These are phyloP conservation scores for Amiota minor DNA, from an alignment of 2,888 invertebrate species.

Conservation along the genomic window DNA sequence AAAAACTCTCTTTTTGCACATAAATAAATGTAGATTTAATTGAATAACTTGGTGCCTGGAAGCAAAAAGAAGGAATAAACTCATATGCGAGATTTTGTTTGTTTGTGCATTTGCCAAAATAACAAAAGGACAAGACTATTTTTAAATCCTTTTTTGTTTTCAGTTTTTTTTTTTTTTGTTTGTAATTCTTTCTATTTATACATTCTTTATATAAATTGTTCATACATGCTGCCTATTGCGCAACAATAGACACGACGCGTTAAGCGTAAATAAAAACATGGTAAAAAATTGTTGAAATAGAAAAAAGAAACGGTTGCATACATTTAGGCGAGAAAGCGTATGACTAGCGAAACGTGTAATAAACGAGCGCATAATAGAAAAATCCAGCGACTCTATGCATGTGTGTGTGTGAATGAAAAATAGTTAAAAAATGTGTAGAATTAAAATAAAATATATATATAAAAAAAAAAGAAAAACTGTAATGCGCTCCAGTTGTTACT, in stretches of 20 bases:
- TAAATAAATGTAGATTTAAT: constrained; percentile 13
- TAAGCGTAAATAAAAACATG: not conserved
- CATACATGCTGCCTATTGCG: constrained; percentile 39
- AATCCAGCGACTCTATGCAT: constrained; percentile 39
- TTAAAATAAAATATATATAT: constrained; percentile 30
- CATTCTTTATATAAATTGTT: constrained; percentile 45
- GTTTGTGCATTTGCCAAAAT: constrained; percentile 22
- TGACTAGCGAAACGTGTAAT: constrained; percentile 52
- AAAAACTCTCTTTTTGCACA: too few species aligned
- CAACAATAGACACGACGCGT: constrained; percentile 17
- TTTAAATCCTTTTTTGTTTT: constrained; percentile 26
- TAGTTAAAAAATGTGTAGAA: not conserved
- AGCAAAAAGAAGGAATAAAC: too few species aligned
- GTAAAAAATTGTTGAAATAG: constrained; percentile 2
- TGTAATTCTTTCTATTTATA: constrained; percentile 16
- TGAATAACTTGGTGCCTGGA: not conserved
- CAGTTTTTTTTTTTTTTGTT: not conserved
- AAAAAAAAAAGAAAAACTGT: constrained; percentile 58
- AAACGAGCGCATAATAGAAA: constrained; percentile 67
- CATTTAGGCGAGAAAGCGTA: constrained; percentile 47
- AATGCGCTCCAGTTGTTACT: constrained; percentile 61
- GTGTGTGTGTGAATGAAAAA: constrained; percentile 24
- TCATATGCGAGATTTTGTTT: not conserved
- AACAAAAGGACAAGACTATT: constrained; percentile 34
- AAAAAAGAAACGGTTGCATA: constrained; percentile 46